phyloP scores from a whole-genome alignment of 1,140 invertebrate species.

The Elysia chlorotica region DNA sequence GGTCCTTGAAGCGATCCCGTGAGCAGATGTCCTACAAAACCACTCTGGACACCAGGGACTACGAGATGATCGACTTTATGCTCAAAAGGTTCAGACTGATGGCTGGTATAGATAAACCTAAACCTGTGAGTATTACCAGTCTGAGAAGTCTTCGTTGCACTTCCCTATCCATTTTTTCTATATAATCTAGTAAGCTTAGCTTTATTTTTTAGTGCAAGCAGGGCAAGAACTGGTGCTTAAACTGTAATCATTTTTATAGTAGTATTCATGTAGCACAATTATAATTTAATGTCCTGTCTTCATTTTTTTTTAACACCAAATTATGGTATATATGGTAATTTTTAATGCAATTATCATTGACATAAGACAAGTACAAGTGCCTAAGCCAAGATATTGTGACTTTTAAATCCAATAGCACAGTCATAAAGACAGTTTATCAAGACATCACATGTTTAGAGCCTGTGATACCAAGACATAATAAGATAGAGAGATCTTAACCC shows the following conservation, averaged over 20 bases:
- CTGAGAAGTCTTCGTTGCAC: background rate
- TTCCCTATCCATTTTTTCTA: background rate
- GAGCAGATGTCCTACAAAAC: conserved; percentile 48
- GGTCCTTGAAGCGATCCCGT: conserved; percentile 39
- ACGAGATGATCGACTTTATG: conserved; percentile 58
- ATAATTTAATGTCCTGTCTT: background rate
- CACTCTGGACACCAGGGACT: conserved; percentile 49
- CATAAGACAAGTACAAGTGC: too few relatives aligned
- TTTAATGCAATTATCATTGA: too few relatives aligned
- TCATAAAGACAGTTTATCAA: too few relatives aligned
- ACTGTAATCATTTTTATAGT: background rate
- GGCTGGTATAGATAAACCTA: conserved; percentile 50
- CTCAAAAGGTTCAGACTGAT: conserved; percentile 52
- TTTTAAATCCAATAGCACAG: too few relatives aligned
- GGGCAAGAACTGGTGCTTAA: too few relatives aligned
- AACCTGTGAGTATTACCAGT: conserved; percentile 39
- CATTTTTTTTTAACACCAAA: background rate
- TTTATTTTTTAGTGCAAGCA: background rate
- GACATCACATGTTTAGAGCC: too few relatives aligned
- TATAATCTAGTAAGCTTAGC: background rate
- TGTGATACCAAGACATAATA: too few relatives aligned
- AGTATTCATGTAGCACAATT: background rate
- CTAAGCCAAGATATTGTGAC: too few relatives aligned
- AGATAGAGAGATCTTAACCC: too few relatives aligned
- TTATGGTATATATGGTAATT: too few relatives aligned